Evolutionary conservation across 2,888 invertebrate species (phyloP).

Genomic region (Torymus texanus): DNA sequence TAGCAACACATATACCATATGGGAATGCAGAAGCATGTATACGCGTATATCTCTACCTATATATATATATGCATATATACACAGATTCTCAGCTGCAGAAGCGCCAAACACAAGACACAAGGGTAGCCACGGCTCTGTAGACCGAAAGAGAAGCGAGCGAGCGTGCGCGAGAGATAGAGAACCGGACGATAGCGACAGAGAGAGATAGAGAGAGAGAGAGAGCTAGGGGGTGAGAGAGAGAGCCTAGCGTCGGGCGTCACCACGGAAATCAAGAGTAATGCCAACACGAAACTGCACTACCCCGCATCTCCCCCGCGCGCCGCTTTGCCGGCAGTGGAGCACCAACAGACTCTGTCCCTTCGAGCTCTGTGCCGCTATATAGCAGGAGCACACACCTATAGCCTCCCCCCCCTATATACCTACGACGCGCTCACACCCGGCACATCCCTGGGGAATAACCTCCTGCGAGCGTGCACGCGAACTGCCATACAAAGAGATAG

Average conservation of each 20-base stretch:
- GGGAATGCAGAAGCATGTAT: no score
- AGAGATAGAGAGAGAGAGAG: slow-evolving; percentile 24
- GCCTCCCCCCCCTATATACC: slow-evolving; percentile 22
- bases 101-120: neutral
- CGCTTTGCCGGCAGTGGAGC: slow-evolving; percentile 23
- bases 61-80: neutral
- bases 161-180: neutral
- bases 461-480: neutral
- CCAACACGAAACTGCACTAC: slow-evolving; percentile 81
- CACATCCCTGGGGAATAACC: slow-evolving; percentile 46
- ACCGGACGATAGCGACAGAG: neutral
- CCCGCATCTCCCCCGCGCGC: slow-evolving; percentile 63
- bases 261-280: slow-evolving; percentile 82
- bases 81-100: neutral
- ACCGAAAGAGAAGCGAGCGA: slow-evolving; percentile 14
- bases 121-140: neutral
- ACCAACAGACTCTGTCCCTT: neutral
- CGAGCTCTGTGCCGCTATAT: no score
- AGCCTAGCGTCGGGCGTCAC: slow-evolving; percentile 72
- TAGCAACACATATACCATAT: no score
- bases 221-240: slow-evolving; percentile 59
- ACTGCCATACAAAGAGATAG: no score
- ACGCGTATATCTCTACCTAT: no score
- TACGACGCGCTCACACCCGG: slow-evolving; percentile 1
- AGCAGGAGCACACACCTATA: slow-evolving; percentile 35